Evolutionary conservation across 2,888 invertebrate species (phyloP), one percentile per base, ranked within the genome.

Genomic region (Agrochola litura): DNA sequence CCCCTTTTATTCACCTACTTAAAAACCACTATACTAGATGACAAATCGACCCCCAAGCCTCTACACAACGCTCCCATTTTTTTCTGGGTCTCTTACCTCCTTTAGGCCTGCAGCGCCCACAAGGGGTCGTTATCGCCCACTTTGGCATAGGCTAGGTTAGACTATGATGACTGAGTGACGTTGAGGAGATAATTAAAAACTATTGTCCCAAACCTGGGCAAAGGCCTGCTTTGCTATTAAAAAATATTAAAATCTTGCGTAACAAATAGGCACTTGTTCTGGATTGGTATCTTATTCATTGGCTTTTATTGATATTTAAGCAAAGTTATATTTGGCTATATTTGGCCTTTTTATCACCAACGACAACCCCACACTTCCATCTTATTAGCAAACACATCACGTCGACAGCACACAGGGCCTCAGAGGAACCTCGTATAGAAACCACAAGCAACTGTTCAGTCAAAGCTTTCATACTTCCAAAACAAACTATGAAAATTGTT

Each of bases 351-450:
- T 54, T 52, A n/a, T 60, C 67, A 79, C 30, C 10, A n/a, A n/a
- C n/a, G 9, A n/a, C 14, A 30, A 73, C 25, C 12, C 22, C 30
- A 30, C 1, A 49, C 8, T 58, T 41, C 16, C 19, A 66, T 60
- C 52, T 25, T 22, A 70, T 79, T 46, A 43, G 12, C 10, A 66
- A 54, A 60, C 22, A 66, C 12, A 64, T 68, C 60, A 79, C 82
- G 14, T 81, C 9, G 10, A 22, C 12, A 54, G 37, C 52, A 25
- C 6, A 25, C 43, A 52, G 12, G 56, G 69, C 37, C 37, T 37
- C 37, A 37, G 37, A 37, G 2, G 46, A 69, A 63, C 30, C 37
- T 25, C 25, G 6, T 43, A 52, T 46, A 58, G 6, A 49, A 73
- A 76, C 49, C 68, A 65, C 4, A 78, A 66, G 12, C 30, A 58